phyloP scores from a whole-genome alignment of 1,140 invertebrate genomes.

The Dinoponera quadriceps region DNA sequence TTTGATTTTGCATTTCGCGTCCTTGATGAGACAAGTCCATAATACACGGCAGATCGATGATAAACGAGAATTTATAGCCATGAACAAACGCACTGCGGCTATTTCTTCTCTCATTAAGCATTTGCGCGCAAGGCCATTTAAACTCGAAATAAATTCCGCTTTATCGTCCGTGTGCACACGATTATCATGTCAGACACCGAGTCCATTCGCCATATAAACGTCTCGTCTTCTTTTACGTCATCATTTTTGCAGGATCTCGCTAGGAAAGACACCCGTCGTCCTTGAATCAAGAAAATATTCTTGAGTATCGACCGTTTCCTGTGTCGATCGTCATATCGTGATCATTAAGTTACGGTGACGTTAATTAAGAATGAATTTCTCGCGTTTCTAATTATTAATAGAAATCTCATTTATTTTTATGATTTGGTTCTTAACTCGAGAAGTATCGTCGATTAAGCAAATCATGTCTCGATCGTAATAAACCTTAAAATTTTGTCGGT shows the following conservation, averaged over 20 bases:
- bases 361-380: background rate
- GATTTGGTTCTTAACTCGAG: slow-evolving; percentile 5
- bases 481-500: too few relatives aligned
- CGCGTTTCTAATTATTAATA: slow-evolving; percentile 15
- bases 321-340: background rate
- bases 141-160: slow-evolving; percentile 68
- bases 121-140: slow-evolving; percentile 49
- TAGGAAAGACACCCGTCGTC: slow-evolving; percentile 19
- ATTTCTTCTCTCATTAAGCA: slow-evolving; percentile 67
- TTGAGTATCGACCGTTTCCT: slow-evolving; percentile 20
- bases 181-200: slow-evolving; percentile 63
- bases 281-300: slow-evolving; percentile 27
- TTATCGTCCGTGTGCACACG: slow-evolving; percentile 46
- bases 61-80: slow-evolving; percentile 66
- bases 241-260: slow-evolving; percentile 5
- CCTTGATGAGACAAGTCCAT: slow-evolving; percentile 40
- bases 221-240: slow-evolving; percentile 13
- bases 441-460: background rate
- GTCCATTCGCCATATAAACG: slow-evolving; percentile 20
- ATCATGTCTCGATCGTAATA: too few relatives aligned
- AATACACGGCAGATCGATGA: slow-evolving; percentile 52
- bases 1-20: background rate
- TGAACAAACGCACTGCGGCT: slow-evolving; percentile 62
- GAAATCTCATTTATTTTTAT: background rate
- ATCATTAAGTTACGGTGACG: background rate